Base-by-base conservation (phyloP, 2,113 vertebrate species). In the Bostrychus sinensis region DNA sequence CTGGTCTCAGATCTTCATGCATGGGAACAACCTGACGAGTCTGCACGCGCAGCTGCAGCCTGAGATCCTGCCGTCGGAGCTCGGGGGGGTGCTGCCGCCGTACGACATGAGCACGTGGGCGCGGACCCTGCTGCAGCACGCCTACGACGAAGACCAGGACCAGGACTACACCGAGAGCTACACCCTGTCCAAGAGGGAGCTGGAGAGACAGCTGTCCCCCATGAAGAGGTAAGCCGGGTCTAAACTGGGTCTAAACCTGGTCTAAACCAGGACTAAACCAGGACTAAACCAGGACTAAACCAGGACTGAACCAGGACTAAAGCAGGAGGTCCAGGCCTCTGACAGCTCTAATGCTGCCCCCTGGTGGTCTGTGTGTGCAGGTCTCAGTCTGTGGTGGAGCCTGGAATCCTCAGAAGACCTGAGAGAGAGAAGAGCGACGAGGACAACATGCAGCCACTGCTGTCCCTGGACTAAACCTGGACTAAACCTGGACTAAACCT, bases 71-170 rank as follows among this genome's bases (percentile, higher is more conserved):
- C 97, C 97, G 26, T 99, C 97, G 3, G 97, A 99, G 77, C 95
- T 99, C 78, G 97, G 97, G 23, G 97, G 97, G 54, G 97, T 99
- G 96, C 87, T 98, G 85, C 97, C 97, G 1, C 97, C 97, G 9
- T 99, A 99, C 4, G 96, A 99, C 56, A 99, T 99, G 97, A 96
- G 97, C 7, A 99, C 97, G 0, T 99, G 97, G 97, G 97, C 97
- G n/a, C 91, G 97, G 70, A 94, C 96, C 6, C 92, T 99, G 69
- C 94, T 99, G n/a, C 96, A 98, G 82, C 97, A 98, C 0, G 97
- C 97, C n/a, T 99, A 99, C 0, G 97, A 99, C 4, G 96, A 99
- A 66, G 97, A 99, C 85, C 93, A 92, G 2, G 96, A 98, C 75
- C 96, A n/a, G n/a, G n/a, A 95, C 88, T 94, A 83, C 25, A 93